These are phyloP conservation scores for Sebastes vulpes DNA, from an alignment of 2,797 vertebrate species.

Conservation along the genomic window DNA sequence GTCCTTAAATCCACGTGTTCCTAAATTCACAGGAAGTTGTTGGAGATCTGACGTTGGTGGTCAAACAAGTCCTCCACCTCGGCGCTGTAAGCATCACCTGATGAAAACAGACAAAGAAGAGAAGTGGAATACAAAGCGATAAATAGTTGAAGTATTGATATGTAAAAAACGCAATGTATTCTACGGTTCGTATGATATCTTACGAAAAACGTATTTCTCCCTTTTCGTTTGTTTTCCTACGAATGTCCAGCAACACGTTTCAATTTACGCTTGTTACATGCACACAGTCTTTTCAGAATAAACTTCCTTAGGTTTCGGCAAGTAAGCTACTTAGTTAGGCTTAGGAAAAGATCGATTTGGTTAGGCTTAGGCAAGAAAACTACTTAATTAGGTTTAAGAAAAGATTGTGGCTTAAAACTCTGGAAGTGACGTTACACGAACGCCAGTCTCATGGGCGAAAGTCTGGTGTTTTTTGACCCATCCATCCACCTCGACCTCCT, in stretches of 20 bases:
- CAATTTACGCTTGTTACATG: no score
- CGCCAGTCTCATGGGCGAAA: no score
- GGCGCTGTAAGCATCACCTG: conserved; percentile 91
- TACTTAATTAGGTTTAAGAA: no score
- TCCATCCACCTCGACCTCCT: no score
- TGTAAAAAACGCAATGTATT: background rate
- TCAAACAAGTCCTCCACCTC: conserved; percentile 91
- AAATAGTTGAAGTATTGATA: accelerated
- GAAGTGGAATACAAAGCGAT: background rate
- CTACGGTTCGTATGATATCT: no score
- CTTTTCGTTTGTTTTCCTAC: no score
- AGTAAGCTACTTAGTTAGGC: no score
- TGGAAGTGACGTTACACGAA: background rate
- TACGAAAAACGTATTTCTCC: no score
- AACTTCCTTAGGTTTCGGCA: background rate
- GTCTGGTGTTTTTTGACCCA: no score
- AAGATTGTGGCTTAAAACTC: background rate
- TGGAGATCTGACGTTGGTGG: conserved; percentile 90
- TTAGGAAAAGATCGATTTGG: no score
- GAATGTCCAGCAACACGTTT: no score
- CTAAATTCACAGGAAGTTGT: conserved; percentile 90
- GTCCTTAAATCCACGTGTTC: conserved; percentile 45
- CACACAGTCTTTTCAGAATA: background rate
- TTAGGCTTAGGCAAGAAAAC: no score
- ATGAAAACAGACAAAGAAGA: background rate